A percentile compares a stretch with the other conserved stretches of the same genome.
phyloP scores from a whole-genome alignment of 1,140 invertebrate species.

The Lepidurus packardi region DNA sequence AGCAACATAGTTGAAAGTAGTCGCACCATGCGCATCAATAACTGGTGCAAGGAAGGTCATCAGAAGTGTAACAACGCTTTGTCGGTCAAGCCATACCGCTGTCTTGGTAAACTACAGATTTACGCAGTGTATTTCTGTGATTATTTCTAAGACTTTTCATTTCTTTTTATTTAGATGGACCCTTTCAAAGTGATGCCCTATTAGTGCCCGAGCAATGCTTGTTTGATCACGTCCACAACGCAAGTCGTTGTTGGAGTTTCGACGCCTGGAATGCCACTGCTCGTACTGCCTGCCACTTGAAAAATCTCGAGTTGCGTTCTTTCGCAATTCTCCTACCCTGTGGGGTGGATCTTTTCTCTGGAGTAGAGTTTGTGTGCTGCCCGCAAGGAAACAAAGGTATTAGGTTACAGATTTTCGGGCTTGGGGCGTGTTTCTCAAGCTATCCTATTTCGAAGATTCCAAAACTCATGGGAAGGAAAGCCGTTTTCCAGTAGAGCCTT shows the following conservation, averaged over 20 bases:
- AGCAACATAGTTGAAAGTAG: constrained; percentile 97
- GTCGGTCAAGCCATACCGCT: constrained; percentile 92
- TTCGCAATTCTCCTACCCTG: constrained; percentile 97
- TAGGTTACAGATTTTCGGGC: constrained; percentile 38
- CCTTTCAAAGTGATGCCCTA: constrained; percentile 96
- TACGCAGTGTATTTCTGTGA: not conserved
- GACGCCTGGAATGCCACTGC: constrained; percentile 91
- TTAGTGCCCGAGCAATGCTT: constrained; percentile 97
- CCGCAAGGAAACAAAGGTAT: constrained; percentile 81
- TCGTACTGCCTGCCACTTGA: constrained; percentile 75
- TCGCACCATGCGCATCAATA: constrained; percentile 83
- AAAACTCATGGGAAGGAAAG: too few species aligned
- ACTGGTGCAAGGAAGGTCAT: constrained; percentile 84
- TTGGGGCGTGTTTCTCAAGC: constrained; percentile 29
- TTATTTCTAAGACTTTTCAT: constrained; percentile 14
- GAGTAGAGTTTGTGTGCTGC: constrained; percentile 99
- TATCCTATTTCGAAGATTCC: constrained; percentile 24
- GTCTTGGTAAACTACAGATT: constrained; percentile 65
- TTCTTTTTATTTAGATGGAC: constrained; percentile 62
- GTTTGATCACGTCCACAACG: constrained; percentile 97
- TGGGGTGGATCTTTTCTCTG: constrained; percentile 86
- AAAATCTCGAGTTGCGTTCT: constrained; percentile 80
- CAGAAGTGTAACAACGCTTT: constrained; percentile 72
- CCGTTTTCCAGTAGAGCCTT: not conserved
- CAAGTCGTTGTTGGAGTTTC: constrained; percentile 87